Base-by-base conservation (phyloP, 2,797 vertebrate species). In the Apogon hyalosoma region DNA sequence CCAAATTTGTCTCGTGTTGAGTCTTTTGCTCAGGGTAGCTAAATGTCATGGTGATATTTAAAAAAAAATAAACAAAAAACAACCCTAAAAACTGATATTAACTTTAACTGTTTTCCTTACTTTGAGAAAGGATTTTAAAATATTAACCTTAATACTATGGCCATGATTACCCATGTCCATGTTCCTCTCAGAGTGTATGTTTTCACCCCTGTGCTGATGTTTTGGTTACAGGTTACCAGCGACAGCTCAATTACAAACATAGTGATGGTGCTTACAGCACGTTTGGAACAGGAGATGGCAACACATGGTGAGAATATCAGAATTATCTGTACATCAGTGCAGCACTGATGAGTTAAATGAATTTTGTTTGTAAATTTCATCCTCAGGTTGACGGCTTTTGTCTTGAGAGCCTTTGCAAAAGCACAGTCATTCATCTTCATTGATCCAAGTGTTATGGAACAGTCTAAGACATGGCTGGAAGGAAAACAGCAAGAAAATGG, bases 381-480 rank as follows among this genome's bases (percentile, higher is more conserved):
- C 73, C 77, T 61, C 47, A 96, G 95, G 95, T 75, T 97, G 79
- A 97, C 96, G 5, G 93, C 95, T 2, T 95, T 97, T 75, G 95
- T 97, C 13, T 52, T 95, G 80, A 94, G 93, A 75, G 92, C 93
- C 0, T 96, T 96, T 57, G 82, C 83, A 65, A 94, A 93, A 84
- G 95, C 95, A 18, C 69, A 13, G 48, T 24, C 81, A 16, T 94
- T 94, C 51, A 87, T 95, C 79, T 93, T 90, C 70, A 93, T 95
- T 15, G 95, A 96, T 50, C 89, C 93, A 24, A 21, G 33, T n/a
- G 91, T 77, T 4, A 90, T 95, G 31, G 40, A 85, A 7, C 50
- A 87, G 24, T 87, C 95, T 11, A 85, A 87, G 48, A 19, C 7
- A 18, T 96, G 95, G 93, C 79, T 96, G 75, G 72, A 69, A 2